Evolutionary conservation across 1,140 invertebrate species (phyloP), one percentile per base, ranked within the genome.

Genomic region (Ridgeia piscesae): DNA sequence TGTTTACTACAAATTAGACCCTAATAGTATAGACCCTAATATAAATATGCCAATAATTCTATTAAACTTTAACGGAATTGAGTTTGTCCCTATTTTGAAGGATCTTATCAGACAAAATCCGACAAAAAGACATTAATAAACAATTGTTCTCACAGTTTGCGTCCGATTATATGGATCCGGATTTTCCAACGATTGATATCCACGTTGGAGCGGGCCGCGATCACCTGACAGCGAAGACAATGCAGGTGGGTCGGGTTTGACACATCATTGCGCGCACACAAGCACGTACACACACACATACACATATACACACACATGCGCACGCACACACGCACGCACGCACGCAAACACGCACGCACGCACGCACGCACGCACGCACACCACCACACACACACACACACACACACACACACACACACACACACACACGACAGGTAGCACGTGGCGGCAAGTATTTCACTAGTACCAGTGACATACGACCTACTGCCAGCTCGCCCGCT

Each of bases 141-240:
- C 58, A 17, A 4, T 77, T 77, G 17, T 77, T 97, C 92, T 94
- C 98, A 1, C 94, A 99, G 0, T 99, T 99, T 92, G 92, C 94
- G 2, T 94, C 48, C 33, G 77, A 92, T 31, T 33, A 34, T n/a
- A 48, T 91, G 92, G 50, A 92, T 88, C 27, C 33, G 33, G 50
- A 89, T 42, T 89, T 93, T 31, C 91, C 93, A 33, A n/a, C 77
- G 34, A 50, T 93, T 33, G 58, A 77, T 9, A 90, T 93, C 34
- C 35, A 92, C 34, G 91, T 92, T 31, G 48, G 88, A 48, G 42
- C 42, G 34, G 93, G 93, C 14, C 92, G 93, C 17, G 92, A 92
- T 27, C 92, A 93, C 35, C 91, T 93, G 91, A 93, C 92, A 77
- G 92, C 92, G n/a, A 93, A 93, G 89, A 92, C 92, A 21, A 92